Evolutionary conservation across 2,113 vertebrate genomes (phyloP).

Genomic region (Urocolius indicus): DNA sequence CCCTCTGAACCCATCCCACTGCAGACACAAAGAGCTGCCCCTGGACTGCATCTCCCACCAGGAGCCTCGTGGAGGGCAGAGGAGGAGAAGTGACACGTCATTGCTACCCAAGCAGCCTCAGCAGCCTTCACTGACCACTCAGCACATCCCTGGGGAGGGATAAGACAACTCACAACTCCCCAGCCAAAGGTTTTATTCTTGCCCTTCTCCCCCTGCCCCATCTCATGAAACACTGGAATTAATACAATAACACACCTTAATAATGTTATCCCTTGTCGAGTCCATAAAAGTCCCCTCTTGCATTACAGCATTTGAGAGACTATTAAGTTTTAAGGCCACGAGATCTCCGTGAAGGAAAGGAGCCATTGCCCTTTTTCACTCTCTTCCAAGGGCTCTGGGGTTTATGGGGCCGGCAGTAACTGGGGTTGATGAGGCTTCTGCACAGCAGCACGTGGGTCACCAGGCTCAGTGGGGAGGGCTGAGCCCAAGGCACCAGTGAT

Average conservation of each 20-base stretch:
- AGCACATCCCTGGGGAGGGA: not conserved
- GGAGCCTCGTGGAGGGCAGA: not conserved
- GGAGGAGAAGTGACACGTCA: not conserved
- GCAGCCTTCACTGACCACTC: not conserved
- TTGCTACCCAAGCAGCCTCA: not conserved
- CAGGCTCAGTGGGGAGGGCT: not conserved
- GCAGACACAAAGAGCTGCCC: not conserved
- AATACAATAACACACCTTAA: constrained; percentile 70
- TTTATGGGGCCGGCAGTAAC: constrained; percentile 32
- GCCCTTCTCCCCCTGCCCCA: not conserved
- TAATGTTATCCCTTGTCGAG: constrained; percentile 76
- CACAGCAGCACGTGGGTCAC: not conserved
- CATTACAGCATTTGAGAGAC: constrained; percentile 74
- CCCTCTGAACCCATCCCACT: not conserved
- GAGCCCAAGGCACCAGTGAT: not conserved
- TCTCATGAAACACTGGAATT: constrained; percentile 53
- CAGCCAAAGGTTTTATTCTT: constrained; percentile 15
- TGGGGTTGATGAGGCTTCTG: not conserved
- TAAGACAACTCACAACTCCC: not conserved
- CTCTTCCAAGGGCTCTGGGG: not conserved
- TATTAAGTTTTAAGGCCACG: constrained; percentile 83
- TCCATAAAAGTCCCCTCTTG: constrained; percentile 81
- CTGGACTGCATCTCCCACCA: not conserved
- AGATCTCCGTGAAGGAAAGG: constrained; percentile 76
- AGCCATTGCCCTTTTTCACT: constrained; percentile 46